These are phyloP conservation scores for Hyalella azteca DNA, from an alignment of 2,888 invertebrate species.

Conservation along the genomic window DNA sequence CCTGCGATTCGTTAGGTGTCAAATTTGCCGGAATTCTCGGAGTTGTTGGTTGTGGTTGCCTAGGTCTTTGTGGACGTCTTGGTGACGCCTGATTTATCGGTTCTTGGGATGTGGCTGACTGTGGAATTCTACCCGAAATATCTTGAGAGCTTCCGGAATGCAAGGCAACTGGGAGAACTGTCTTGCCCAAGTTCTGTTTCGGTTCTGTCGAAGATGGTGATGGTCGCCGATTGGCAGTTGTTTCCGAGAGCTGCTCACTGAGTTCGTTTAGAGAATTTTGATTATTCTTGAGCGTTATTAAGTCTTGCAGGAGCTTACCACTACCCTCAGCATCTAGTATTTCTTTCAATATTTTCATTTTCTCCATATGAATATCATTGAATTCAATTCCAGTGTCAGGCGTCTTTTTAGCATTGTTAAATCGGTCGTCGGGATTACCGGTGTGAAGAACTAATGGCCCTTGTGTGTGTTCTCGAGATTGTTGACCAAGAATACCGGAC, in stretches of 20 bases:
- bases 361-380: conserved; percentile 34
- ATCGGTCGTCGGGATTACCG: background rate
- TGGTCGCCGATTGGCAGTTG: background rate
- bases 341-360: conserved; percentile 37
- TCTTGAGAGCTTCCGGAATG: background rate
- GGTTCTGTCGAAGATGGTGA: background rate
- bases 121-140: background rate
- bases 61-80: background rate
- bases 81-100: background rate
- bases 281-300: conserved; percentile 35
- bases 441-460: background rate
- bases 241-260: conserved; percentile 18
- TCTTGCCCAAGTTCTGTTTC: background rate
- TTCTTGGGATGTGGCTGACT: background rate
- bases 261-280: background rate
- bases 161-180: background rate
- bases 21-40: background rate
- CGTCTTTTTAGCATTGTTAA: background rate
- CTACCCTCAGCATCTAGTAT: conserved; percentile 28
- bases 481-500: background rate
- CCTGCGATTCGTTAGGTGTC: background rate
- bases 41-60: background rate
- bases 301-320: conserved; percentile 25
- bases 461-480: background rate
- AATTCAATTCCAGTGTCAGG: background rate